Evolutionary conservation across 2,888 invertebrate species (phyloP), one percentile per base, ranked within the genome.

Genomic region (Bombylius major): DNA sequence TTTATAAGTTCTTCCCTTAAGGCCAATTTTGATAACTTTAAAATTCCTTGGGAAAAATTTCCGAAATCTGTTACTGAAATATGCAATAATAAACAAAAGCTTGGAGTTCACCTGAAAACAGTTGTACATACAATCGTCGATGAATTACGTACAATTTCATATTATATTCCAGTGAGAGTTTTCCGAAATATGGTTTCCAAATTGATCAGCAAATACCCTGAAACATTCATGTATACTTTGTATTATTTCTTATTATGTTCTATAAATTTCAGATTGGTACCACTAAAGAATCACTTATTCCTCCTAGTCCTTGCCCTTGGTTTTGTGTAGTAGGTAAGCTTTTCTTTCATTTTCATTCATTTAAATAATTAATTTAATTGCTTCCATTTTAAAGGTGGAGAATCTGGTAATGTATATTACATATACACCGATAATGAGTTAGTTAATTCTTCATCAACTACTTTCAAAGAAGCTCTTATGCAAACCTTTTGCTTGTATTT

Each of bases 21-120:
- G 11, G 39, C 39, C 11, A 11, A 7, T 39, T 39, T 39, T 39
- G 39, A 11, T 4, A 7, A 11, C 4, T 53, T 53, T 45, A 7
- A 13, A 39, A 39, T 53, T 34, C 53, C 53, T 9, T 53, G 53
- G 53, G 42, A 53, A 48, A 53, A 53, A 48, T 53, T 53, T 48
- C 53, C 47, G 12, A 48, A 39, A 48, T 7, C 31, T 5, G 23
- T 36, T 9, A 53, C 36, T 34, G 47, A n/a, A 12, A 12, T 36
- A 34, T 53, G 52, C 36, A 33, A 47, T 34, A 14, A 32, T 34
- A 11, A 36, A 5, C 23, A 53, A 11, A 53, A 53, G 32, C n/a
- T 53, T 11, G 52, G 52, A n/a, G 33, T n/a, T 33, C 14, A 46
- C 47, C 13, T 52, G 9, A 52, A 52, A 52, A 14, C 34, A n/a